A percentile compares a stretch with the other conserved stretches of the same genome.
phyloP scores from a whole-genome alignment of 2,888 invertebrate genomes.

The Uloborus plumipes region DNA sequence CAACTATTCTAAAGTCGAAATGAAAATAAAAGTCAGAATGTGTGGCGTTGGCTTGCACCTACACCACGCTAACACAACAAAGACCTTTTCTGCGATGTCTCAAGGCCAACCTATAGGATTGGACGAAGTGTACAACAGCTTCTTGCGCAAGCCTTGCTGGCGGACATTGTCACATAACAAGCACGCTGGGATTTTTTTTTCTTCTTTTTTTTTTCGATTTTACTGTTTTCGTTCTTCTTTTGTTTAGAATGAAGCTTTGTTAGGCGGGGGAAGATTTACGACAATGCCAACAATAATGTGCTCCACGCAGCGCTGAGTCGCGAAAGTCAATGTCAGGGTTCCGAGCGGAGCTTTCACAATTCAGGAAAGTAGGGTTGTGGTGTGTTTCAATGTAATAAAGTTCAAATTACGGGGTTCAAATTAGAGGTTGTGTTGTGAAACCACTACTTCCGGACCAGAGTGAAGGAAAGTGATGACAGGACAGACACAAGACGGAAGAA shows the following conservation, averaged over 20 bases:
- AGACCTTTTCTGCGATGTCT: conserved; percentile 34
- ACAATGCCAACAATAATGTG: conserved; percentile 40
- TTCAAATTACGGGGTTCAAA: too few species aligned
- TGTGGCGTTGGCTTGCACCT: conserved; percentile 42
- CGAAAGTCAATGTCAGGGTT: conserved; percentile 58
- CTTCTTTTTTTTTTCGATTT: conserved; percentile 35
- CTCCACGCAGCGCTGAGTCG: conserved; percentile 22
- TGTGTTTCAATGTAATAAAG: too few species aligned
- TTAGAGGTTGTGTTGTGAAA: too few species aligned
- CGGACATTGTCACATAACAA: conserved; percentile 55
- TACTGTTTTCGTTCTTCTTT: conserved; percentile 43
- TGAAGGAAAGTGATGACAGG: too few species aligned
- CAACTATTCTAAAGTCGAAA: neutral
- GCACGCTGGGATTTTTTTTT: conserved; percentile 36
- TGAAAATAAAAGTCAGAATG: too few species aligned
- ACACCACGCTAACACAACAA: conserved; percentile 24
- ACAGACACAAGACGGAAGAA: too few species aligned
- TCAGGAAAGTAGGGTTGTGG: too few species aligned
- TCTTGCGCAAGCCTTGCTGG: conserved; percentile 44
- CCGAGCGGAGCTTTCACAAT: neutral
- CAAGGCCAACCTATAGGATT: conserved; percentile 46
- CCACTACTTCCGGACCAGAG: too few species aligned
- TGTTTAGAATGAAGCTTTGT: conserved; percentile 52
- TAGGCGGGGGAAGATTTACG: conserved; percentile 39
- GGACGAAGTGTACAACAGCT: conserved; percentile 42